Evolutionary conservation across 2,888 invertebrate genomes (phyloP), one percentile per base, ranked within the genome.

Genomic region (Unio pictorum): DNA sequence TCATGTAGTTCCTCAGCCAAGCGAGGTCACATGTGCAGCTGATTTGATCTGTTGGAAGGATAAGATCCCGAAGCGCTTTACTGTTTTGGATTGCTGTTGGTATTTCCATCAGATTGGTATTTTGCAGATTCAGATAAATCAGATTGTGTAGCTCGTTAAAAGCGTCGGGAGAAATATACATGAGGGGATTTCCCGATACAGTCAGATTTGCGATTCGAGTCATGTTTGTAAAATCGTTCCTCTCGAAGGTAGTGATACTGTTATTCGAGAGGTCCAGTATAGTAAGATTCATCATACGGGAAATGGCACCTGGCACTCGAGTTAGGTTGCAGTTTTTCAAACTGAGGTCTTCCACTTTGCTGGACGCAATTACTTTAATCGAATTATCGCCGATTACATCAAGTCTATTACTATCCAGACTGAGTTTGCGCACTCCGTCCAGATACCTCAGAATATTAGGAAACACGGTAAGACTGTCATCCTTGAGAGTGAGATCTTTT

Each of bases 11-110:
- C 34, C 76, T 75, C 23, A 81, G 69, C 81, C 81, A 81, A 8
- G 75, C 78, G 4, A 81, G 71, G 55, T 78, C 76, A 55, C 81
- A 81, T 0, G 80, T 81, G 56, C 81, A 81, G 58, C 78, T 79
- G 23, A 80, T 78, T 8, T 62, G 62, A 59, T 79, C 68, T 15
- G 56, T 62, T 2, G 79, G 74, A 1, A 81, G 61, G 34, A 66
- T 60, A 20, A 72, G 45, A 15, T 57, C 62, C 18, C 23, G 57
- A 8, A 73, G 64, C 28, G 55, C 70, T 55, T 28, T 68, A 30
- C 71, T 61, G 56, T 68, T 78, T 57, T 71, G 63, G 17, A 81
- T 73, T 0, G 81, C 80, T 61, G 78, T 76, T 11, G 81, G 81
- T 45, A 81, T 76, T 23, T 70, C 62, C 15, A 67, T 75, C 18